Evolutionary conservation across 2,888 invertebrate species (phyloP).

Genomic region (Melanostoma scalare): DNA sequence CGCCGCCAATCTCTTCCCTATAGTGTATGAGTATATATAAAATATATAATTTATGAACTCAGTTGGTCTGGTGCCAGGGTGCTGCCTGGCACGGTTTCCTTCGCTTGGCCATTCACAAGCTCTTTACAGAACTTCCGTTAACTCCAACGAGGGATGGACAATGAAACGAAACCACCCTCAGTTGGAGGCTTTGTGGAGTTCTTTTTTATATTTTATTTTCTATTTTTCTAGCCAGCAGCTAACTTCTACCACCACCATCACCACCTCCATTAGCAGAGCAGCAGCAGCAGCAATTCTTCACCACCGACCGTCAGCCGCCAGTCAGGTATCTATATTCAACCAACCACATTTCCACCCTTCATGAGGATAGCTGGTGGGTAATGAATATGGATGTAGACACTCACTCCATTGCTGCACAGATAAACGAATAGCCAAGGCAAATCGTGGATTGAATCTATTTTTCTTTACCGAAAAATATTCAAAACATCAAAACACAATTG

Average conservation of each 20-base stretch:
- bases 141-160: constrained; percentile 75
- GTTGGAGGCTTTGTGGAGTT: constrained; percentile 36
- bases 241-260: no score
- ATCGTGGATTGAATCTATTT: constrained; percentile 68
- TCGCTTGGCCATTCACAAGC: constrained; percentile 74
- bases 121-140: constrained; percentile 68
- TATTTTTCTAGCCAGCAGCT: constrained; percentile 18
- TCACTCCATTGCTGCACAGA: constrained; percentile 28
- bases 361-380: constrained; percentile 30
- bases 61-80: constrained; percentile 73
- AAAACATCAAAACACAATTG: constrained; percentile 64
- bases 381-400: constrained; percentile 15
- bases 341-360: constrained; percentile 50
- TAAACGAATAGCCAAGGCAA: constrained; percentile 61
- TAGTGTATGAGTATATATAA: constrained; percentile 41
- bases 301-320: constrained; percentile 14
- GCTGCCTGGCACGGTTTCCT: constrained; percentile 65
- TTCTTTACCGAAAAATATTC: constrained; percentile 40
- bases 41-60: constrained; percentile 77
- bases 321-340: constrained; percentile 46
- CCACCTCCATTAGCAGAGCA: no score
- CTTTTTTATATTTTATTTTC: constrained; percentile 13
- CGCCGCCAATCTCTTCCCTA: constrained; percentile 20
- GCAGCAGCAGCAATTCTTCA: neutral
- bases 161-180: constrained; percentile 65